phyloP scores from a whole-genome alignment of 2,888 invertebrate genomes.

The Pandemis corylana region DNA sequence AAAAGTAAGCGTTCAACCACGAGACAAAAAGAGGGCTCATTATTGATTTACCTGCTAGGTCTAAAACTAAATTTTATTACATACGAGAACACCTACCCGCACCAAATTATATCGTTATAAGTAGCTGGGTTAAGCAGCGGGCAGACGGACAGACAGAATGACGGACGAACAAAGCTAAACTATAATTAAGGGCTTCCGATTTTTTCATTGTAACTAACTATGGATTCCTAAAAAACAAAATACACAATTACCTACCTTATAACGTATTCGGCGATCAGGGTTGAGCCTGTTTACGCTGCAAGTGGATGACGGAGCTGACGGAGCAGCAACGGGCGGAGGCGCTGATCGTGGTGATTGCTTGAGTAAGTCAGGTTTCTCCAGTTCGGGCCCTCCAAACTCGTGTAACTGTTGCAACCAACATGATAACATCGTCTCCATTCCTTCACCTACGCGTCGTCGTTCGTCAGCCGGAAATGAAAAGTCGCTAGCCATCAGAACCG shows the following conservation, averaged over 20 bases:
- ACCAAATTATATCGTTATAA: too few relatives aligned
- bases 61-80: too few relatives aligned
- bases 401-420: slow-evolving; percentile 94
- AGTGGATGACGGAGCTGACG: slow-evolving; percentile 82
- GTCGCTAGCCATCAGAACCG: slow-evolving; percentile 56
- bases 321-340: slow-evolving; percentile 49
- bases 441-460: slow-evolving; percentile 83
- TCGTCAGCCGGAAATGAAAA: slow-evolving; percentile 66
- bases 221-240: neutral
- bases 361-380: slow-evolving; percentile 93
- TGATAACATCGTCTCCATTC: slow-evolving; percentile 94
- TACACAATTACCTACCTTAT: slow-evolving; percentile 87
- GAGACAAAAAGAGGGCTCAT: neutral
- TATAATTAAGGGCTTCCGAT: too few relatives aligned
- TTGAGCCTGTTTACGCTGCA: slow-evolving; percentile 77
- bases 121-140: too few relatives aligned
- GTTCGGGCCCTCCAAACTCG: slow-evolving; percentile 92
- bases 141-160: too few relatives aligned
- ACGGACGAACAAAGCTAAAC: too few relatives aligned
- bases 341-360: slow-evolving; percentile 88
- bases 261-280: slow-evolving; percentile 90
- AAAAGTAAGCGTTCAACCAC: neutral
- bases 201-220: neutral
- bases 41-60: too few relatives aligned
- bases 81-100: too few relatives aligned